Base-by-base conservation (phyloP, 2,888 invertebrate genomes). In the Amiota minor region DNA sequence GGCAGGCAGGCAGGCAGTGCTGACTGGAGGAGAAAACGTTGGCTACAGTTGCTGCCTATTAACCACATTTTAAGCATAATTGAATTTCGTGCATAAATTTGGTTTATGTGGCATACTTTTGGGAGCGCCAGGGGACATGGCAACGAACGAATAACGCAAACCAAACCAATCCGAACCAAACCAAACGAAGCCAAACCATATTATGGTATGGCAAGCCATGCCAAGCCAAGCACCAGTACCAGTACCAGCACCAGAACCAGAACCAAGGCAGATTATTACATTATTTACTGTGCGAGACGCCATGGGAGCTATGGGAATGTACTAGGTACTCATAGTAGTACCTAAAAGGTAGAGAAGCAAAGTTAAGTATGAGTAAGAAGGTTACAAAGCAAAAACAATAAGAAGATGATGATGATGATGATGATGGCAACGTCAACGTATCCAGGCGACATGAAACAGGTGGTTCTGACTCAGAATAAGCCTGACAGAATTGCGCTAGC, bases 51-150 rank as follows among this genome's bases (percentile, higher is more conserved):
- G 80, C 67, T 68, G 85, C 82, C 82, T 83, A 85, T 83, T 83
- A 83, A 83, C 82, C 82, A 83, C 82, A 83, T 83, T 83, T 83
- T 83, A 83, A 85, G 82, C 82, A 83, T 83, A 83, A 83, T 83
- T 83, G 82, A 83, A 83, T 83, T 83, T 83, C 77, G 80, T 85
- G 82, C 82, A 83, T 83, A 83, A 83, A 83, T 83, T 85, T 85
- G 78, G 82, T 85, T 83, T 83, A 83, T 83, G 82, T 85, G 83
- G 76, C 79, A 81, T 79, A 74, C 67, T 68, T 68, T 68, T 68
- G 67, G 67, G 50, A 53, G 67, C 67, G 23, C 67, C 67, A 68
- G 67, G 79, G 78, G 85, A 82, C 83, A 83, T 84, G 78, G 81
- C 83, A 79, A 78, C 20, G 59, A 11, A 59, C 16, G 18, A 9